These are phyloP conservation scores for Pemphigus obesinymphae DNA, from an alignment of 1,140 invertebrate genomes.

Conservation along the genomic window DNA sequence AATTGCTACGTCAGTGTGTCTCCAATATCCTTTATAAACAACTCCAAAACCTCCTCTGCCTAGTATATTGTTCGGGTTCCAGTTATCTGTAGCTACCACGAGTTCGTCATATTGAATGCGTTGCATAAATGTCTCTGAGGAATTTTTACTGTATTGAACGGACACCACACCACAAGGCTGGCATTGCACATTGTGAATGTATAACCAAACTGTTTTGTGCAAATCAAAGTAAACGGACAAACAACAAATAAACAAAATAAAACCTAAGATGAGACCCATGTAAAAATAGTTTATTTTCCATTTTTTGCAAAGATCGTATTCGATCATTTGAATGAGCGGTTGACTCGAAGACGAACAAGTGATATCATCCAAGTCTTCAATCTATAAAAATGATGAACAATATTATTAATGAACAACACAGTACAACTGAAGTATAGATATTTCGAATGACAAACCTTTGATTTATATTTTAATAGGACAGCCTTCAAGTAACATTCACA, in stretches of 20 bases:
- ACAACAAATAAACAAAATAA: background rate
- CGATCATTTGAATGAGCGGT: background rate
- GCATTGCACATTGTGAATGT: background rate
- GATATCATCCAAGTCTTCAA: background rate
- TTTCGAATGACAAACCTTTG: background rate
- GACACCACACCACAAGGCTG: background rate
- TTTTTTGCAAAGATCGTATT: conserved; percentile 4
- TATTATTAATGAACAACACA: background rate
- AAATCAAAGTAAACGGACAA: background rate
- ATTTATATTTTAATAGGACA: background rate
- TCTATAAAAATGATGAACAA: background rate
- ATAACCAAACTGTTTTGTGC: background rate
- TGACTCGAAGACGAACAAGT: background rate
- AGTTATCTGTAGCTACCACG: conserved; percentile 68
- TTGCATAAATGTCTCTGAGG: conserved; percentile 57
- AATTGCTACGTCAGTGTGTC: conserved; percentile 82
- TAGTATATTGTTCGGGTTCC: conserved; percentile 66
- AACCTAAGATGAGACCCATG: background rate
- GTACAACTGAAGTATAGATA: background rate
- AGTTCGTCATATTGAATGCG: conserved; percentile 73
- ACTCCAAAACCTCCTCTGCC: conserved; percentile 88
- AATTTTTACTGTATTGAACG: background rate
- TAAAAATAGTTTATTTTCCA: background rate
- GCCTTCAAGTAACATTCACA: background rate
- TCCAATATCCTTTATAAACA: conserved; percentile 89